phyloP scores from a whole-genome alignment of 2,113 vertebrate species.

The Apaloderma vittatum region DNA sequence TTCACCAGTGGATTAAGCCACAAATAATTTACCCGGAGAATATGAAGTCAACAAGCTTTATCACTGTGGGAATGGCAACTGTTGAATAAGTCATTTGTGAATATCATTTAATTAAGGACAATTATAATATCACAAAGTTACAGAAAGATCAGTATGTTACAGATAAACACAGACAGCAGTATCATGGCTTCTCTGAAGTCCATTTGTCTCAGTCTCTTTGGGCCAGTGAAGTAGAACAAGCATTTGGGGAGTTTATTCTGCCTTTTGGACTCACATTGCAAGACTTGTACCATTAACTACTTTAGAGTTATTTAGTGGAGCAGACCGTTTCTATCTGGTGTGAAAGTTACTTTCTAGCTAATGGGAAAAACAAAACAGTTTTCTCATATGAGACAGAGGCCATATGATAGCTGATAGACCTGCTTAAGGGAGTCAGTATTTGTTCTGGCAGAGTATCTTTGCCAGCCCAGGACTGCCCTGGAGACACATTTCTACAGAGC shows the following conservation, averaged over 20 bases:
- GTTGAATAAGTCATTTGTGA: slow-evolving; percentile 42
- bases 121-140: neutral
- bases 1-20: slow-evolving; percentile 23
- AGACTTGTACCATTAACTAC: neutral
- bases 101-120: slow-evolving; percentile 4
- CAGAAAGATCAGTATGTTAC: neutral
- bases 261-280: neutral
- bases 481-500: neutral
- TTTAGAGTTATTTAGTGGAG: neutral
- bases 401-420: accelerated
- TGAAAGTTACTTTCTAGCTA: neutral
- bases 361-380: neutral
- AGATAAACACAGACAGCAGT: neutral
- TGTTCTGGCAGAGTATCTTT: neutral
- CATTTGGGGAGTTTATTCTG: neutral
- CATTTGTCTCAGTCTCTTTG: neutral
- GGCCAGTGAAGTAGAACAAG: neutral
- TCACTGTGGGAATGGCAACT: slow-evolving; percentile 45
- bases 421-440: neutral
- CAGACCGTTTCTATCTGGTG: neutral
- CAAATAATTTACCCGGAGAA: slow-evolving; percentile 38
- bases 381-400: neutral
- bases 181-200: neutral
- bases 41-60: slow-evolving; percentile 34
- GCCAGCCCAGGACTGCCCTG: neutral